Evolutionary conservation across 1,140 invertebrate species (phyloP), one percentile per base, ranked within the genome.

Genomic region (Brachionus rubens): DNA sequence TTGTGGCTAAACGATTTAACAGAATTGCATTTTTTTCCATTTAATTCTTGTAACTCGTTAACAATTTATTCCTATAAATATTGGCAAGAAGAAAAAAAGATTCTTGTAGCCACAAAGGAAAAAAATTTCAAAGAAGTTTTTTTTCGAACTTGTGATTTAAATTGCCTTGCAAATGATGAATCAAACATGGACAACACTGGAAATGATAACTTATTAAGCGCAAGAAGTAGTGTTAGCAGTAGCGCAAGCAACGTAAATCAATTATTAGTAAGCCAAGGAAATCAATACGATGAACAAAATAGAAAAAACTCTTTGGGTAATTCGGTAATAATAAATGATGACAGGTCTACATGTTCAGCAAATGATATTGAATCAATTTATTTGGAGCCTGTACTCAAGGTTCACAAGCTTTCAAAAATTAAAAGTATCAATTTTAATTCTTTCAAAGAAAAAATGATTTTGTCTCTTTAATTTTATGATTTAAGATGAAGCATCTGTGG

Each of bases 11-110:
- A 50, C n/a, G 50, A 54, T 28, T n/a, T 72, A 30, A 72, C 36
- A 10, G 68, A 72, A 46, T 26, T 72, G 14, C 46, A 72, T 16
- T 72, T 14, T 54, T 72, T 72, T 28, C 68, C 68, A 40, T 72
- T 50, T 9, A 72, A 72, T 21, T 72, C 68, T 30, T 72, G 68
- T n/a, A 72, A 72, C 30, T 72, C 68, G 3, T 24, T 54, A 19
- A 72, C 68, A 14, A 72, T 72, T 24, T 72, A 72, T n/a, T 72
- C 68, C 19, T 72, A 50, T 54, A 72, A 72, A 50, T 72, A 41
- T 36, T 72, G 68, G 68, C 21, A 19, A 0, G 41, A 30, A 21
- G 21, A 48, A 24, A 72, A 30, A 36, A 48, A 54, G 26, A 16
- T 72, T 12, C 12, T 72, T 16, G 68, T 72, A 1, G 46, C 46